phyloP scores from a whole-genome alignment of 37 sponge, comb jelly and placozoan species.

The Petrosia ficiformis region DNA sequence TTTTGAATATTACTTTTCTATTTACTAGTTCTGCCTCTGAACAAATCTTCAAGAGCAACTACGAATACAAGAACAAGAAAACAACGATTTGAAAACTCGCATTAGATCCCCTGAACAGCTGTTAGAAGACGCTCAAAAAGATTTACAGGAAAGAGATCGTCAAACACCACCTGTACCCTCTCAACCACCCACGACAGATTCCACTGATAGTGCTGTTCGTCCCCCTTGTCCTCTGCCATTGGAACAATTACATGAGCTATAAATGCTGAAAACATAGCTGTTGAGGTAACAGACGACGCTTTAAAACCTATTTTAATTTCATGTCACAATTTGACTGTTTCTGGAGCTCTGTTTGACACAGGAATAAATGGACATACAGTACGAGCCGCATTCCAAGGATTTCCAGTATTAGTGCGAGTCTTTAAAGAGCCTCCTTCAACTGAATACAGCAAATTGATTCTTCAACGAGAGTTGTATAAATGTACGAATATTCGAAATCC shows the following conservation, averaged over 20 bases:
- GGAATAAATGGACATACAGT: not conserved
- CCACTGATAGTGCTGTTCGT: no score
- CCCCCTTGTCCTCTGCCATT: no score
- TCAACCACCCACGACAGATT: no score
- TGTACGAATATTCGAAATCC: not conserved
- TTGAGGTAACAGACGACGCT: conserved; percentile 5
- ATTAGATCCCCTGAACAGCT: no score
- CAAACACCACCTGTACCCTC: no score
- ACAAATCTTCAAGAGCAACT: no score
- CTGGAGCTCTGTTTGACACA: not conserved
- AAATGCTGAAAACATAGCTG: conserved; percentile 34
- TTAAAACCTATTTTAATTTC: not conserved
- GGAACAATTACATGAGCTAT: conserved; percentile 6
- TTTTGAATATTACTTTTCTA: no score
- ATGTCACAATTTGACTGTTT: not conserved
- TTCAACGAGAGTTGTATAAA: not conserved
- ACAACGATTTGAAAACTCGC: no score
- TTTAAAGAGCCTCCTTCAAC: not conserved
- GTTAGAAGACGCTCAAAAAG: no score
- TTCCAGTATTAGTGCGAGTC: not conserved
- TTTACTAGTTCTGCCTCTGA: no score
- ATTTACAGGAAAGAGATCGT: no score
- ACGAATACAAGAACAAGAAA: no score
- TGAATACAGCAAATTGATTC: not conserved
- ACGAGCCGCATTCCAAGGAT: not conserved